A percentile compares a stretch with the other conserved stretches of the same genome.
phyloP scores from a whole-genome alignment of 2,888 invertebrate species.

The Apotomis turbidana region DNA sequence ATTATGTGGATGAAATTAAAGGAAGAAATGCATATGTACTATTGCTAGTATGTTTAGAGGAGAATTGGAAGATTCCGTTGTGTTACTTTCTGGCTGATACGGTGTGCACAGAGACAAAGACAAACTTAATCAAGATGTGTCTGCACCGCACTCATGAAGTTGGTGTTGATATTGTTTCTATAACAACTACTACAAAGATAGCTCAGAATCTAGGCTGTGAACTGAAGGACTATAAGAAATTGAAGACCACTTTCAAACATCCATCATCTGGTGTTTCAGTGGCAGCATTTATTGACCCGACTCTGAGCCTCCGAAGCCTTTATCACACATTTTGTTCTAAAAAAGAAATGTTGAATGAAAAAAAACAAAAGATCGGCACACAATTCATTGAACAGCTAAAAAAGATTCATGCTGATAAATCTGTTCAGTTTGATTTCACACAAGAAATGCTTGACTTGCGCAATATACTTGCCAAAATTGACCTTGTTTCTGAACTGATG shows the following conservation, averaged over 20 bases:
- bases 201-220: constrained; percentile 22
- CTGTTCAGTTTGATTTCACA: constrained; percentile 23
- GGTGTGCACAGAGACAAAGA: background rate
- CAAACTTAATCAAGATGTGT: constrained; percentile 27
- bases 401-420: constrained; percentile 11
- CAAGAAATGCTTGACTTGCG: constrained; percentile 18
- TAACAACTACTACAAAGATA: constrained; percentile 16
- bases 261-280: constrained; percentile 6
- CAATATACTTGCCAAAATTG: constrained; percentile 22
- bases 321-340: constrained; percentile 9
- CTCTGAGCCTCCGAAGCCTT: constrained; percentile 11
- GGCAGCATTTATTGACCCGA: constrained; percentile 14
- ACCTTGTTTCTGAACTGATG: constrained; percentile 23
- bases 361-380: constrained; percentile 11
- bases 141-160: constrained; percentile 23
- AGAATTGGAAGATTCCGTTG: constrained; percentile 39
- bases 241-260: constrained; percentile 16
- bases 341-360: constrained; percentile 11
- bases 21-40: constrained; percentile 25
- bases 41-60: constrained; percentile 32
- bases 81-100: constrained; percentile 34
- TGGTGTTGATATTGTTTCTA: constrained; percentile 36
- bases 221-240: constrained; percentile 12
- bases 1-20: constrained; percentile 10
- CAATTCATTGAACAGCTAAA: constrained; percentile 9